phyloP scores from a whole-genome alignment of 2,797 vertebrate genomes.

The Pseudochromis fuscus region DNA sequence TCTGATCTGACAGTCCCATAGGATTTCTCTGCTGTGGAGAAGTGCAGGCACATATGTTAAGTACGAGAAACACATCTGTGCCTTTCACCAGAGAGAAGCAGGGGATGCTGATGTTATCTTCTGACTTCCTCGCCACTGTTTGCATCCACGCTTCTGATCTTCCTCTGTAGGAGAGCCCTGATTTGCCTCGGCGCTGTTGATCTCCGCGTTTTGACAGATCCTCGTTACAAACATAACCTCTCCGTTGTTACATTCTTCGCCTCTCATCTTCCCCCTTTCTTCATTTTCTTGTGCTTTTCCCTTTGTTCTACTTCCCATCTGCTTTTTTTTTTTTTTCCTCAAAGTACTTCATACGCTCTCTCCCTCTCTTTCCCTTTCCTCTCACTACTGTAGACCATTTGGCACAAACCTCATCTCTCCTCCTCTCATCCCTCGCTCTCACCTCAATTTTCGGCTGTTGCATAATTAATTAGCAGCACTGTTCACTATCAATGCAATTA shows the following conservation, averaged over 20 bases:
- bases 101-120: slow-evolving; percentile 37
- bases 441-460: slow-evolving; percentile 87
- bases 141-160: slow-evolving; percentile 58
- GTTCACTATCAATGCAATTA: slow-evolving; percentile 87
- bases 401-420: slow-evolving; percentile 75
- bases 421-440: slow-evolving; percentile 81
- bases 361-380: slow-evolving; percentile 28
- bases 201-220: slow-evolving; percentile 65
- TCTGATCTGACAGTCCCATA: background rate
- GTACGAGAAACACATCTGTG: slow-evolving; percentile 58
- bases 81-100: slow-evolving; percentile 27
- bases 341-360: slow-evolving; percentile 44
- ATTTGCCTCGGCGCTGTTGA: slow-evolving; percentile 55
- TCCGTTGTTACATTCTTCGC: slow-evolving; percentile 62
- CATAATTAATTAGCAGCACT: slow-evolving; percentile 88
- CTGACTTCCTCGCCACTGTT: slow-evolving; percentile 53
- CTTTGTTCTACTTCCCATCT: slow-evolving; percentile 77
- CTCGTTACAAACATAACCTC: slow-evolving; percentile 73
- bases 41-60: slow-evolving; percentile 41
- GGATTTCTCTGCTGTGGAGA: slow-evolving; percentile 9
- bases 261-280: slow-evolving; percentile 70
- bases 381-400: slow-evolving; percentile 75
- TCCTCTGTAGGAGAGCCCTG: slow-evolving; percentile 46
- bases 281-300: slow-evolving; percentile 62
- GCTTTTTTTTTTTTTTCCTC: slow-evolving; percentile 20